Evolutionary conservation across 1,140 invertebrate species (phyloP).

Genomic region (Plutomurus gul): DNA sequence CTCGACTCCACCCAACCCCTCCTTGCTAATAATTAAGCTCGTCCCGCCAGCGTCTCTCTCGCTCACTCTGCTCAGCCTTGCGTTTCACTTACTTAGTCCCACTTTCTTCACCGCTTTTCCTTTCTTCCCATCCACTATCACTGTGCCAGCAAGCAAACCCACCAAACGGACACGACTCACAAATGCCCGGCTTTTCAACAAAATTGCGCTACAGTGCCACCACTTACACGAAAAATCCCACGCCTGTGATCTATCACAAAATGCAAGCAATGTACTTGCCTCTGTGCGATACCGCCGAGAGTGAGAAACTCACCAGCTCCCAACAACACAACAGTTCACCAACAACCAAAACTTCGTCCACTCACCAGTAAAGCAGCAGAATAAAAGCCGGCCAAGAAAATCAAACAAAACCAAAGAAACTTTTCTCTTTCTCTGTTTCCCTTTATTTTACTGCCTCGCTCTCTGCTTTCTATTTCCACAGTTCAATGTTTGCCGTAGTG

Average conservation of each 20-base stretch:
- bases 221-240: neutral
- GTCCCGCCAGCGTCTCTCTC: constrained; percentile 37
- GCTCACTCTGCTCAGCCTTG: constrained; percentile 9
- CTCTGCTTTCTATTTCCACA: constrained; percentile 4
- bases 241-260: neutral
- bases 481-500: too few species aligned
- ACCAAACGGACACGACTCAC: neutral
- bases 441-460: constrained; percentile 9
- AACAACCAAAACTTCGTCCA: neutral
- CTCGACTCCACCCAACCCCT: constrained; percentile 51
- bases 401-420: neutral
- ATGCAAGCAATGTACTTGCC: neutral
- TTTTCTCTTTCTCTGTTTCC: constrained; percentile 22
- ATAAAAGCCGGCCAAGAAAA: neutral
- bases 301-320: neutral
- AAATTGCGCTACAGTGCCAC: too few species aligned
- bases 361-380: neutral
- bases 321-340: neutral
- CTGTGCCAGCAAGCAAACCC: neutral
- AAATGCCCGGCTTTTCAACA: neutral
- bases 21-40: constrained; percentile 52
- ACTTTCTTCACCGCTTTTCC: neutral
- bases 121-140: neutral
- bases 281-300: neutral
- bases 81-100: neutral